Evolutionary conservation across 2,888 invertebrate genomes (phyloP).

Genomic region (Osmoderma eremita): DNA sequence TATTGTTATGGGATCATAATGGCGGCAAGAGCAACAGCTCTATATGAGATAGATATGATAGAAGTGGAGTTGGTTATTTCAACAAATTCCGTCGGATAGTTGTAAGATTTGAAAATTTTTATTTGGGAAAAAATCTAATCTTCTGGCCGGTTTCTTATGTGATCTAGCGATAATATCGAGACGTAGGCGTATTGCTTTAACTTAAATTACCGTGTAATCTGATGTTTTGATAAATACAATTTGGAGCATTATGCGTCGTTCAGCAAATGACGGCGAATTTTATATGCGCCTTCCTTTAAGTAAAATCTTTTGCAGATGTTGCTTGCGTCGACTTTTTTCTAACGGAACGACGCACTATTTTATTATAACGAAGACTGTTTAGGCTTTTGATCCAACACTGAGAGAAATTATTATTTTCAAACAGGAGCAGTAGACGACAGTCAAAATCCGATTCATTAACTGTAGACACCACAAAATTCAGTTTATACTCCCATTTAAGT

Average conservation of each 20-base stretch:
- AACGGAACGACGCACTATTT: constrained; percentile 2
- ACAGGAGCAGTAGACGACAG: constrained; percentile 42
- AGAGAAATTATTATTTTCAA: constrained; percentile 1
- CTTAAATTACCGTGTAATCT: constrained; percentile 44
- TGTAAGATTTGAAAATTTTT: neutral
- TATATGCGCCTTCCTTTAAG: neutral
- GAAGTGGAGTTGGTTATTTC: neutral
- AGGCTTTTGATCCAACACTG: no score
- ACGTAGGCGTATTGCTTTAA: constrained; percentile 37
- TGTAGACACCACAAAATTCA: constrained; percentile 36
- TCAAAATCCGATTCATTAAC: constrained; percentile 26
- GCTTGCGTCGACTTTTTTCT: neutral
- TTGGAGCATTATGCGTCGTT: constrained; percentile 34
- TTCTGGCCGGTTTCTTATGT: no score
- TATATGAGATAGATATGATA: neutral
- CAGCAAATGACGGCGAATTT: neutral
- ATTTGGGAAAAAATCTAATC: no score
- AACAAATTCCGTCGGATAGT: neutral
- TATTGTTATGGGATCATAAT: no score
- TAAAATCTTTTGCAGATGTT: neutral
- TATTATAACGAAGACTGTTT: neutral
- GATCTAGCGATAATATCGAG: neutral
- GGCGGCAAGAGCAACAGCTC: no score
- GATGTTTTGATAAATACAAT: constrained; percentile 42
- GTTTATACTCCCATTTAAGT: constrained; percentile 38